A percentile compares a stretch with the other conserved stretches of the same genome.
Conservation (phyloP, 2,888 invertebrate species). For the Halictus quadricinctus region DNA sequence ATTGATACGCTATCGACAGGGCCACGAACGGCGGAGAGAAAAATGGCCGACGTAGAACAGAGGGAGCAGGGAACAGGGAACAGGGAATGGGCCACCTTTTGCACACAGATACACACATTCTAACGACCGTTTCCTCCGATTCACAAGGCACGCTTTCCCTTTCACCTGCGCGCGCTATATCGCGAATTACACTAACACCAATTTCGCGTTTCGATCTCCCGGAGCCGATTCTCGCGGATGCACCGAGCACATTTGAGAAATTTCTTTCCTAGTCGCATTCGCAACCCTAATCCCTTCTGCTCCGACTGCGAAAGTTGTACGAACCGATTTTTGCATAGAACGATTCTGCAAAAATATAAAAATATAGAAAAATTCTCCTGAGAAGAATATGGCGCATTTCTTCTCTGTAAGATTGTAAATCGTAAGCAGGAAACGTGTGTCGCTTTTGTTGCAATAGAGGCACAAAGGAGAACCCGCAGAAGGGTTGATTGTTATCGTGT, state of each 20-base stretch:
- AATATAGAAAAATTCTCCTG: too few species aligned
- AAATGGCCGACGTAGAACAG: not conserved
- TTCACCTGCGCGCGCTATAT: slow-evolving; percentile 54
- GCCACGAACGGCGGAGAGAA: not conserved
- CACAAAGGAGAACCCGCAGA: too few species aligned
- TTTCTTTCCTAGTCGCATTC: not conserved
- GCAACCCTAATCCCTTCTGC: not conserved
- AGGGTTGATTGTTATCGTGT: too few species aligned
- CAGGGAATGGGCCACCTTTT: not conserved
- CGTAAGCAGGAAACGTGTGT: too few species aligned
- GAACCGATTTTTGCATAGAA: too few species aligned
- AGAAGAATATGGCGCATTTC: too few species aligned
- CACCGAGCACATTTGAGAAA: not conserved
- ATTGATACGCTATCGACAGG: slow-evolving; percentile 19
- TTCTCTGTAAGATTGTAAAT: too few species aligned
- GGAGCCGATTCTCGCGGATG: not conserved
- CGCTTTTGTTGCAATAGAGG: too few species aligned
- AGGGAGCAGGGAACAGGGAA: not conserved
- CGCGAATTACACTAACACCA: slow-evolving; percentile 33
- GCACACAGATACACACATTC: not conserved
- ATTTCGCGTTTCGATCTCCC: not conserved
- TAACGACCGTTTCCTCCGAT: slow-evolving; percentile 24
- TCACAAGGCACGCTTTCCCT: slow-evolving; percentile 60
- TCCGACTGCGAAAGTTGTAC: too few species aligned
- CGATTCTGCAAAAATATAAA: too few species aligned